Evolutionary conservation across 2,113 vertebrate genomes (phyloP).

Genomic region (Neopipo cinnamomea): DNA sequence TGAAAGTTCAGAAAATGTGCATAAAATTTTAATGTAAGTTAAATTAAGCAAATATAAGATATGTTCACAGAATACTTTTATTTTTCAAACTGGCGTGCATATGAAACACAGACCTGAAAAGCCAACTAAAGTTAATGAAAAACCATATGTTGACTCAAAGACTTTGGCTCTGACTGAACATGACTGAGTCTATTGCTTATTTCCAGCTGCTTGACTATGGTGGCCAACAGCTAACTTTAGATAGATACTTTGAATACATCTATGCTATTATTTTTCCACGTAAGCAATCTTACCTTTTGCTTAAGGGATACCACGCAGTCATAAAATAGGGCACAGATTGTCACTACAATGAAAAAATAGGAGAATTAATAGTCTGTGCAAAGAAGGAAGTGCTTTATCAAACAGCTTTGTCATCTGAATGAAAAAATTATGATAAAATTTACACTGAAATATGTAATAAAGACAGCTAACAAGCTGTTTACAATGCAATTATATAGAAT

Average conservation of each 20-base stretch:
- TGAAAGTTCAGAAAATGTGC: not conserved
- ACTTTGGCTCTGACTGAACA: not conserved
- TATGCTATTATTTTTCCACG: not conserved
- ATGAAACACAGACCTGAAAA: slow-evolving; percentile 14
- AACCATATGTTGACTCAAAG: not conserved
- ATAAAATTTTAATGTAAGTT: not conserved
- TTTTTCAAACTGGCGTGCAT: not conserved
- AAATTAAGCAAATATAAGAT: not conserved
- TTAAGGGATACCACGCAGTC: not conserved
- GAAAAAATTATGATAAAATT: not conserved
- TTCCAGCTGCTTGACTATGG: not conserved
- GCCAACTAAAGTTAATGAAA: not conserved
- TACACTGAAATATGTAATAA: not conserved
- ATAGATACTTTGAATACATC: not conserved
- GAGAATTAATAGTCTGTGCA: not conserved
- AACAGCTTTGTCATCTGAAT: not conserved
- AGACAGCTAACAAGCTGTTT: not conserved
- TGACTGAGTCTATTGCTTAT: not conserved
- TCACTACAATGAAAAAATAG: not conserved
- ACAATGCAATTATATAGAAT: not conserved
- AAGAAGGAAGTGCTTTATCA: not conserved
- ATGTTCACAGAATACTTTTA: not conserved
- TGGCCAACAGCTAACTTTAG: slow-evolving; percentile 1
- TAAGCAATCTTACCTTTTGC: not conserved
- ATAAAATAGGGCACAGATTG: not conserved